Evolutionary conservation across 2,113 vertebrate species (phyloP).

Genomic region (Trematocara unimaculatum): DNA sequence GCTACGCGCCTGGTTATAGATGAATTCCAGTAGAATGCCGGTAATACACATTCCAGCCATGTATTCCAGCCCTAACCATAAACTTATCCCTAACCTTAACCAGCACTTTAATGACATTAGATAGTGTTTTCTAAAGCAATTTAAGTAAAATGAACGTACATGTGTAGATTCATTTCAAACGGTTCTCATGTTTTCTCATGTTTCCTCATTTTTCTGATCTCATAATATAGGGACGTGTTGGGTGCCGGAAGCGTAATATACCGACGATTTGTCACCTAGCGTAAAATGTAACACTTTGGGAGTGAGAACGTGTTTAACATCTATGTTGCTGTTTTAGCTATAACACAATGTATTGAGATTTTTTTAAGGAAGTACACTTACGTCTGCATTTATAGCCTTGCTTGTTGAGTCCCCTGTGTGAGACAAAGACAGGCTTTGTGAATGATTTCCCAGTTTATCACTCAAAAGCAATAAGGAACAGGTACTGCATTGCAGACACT

Average conservation of each 20-base stretch:
- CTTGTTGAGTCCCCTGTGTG: conserved; percentile 92
- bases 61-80: neutral
- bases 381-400: conserved; percentile 98
- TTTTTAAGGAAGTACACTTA: conserved; percentile 71
- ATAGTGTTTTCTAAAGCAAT: neutral
- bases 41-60: neutral
- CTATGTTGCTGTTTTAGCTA: neutral
- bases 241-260: neutral
- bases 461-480: neutral
- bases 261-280: neutral
- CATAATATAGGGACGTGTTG: neutral
- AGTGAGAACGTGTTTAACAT: neutral
- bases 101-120: neutral
- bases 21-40: neutral
- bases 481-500: neutral
- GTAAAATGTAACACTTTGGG: neutral
- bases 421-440: conserved; percentile 25
- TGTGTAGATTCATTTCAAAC: neutral
- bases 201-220: neutral
- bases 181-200: neutral
- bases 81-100: neutral
- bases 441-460: neutral
- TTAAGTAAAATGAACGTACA: neutral
- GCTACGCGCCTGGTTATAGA: neutral
- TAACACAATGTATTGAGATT: neutral